These are phyloP conservation scores for Diplodus puntazzo DNA, from an alignment of 2,797 vertebrate species.

Conservation along the genomic window DNA sequence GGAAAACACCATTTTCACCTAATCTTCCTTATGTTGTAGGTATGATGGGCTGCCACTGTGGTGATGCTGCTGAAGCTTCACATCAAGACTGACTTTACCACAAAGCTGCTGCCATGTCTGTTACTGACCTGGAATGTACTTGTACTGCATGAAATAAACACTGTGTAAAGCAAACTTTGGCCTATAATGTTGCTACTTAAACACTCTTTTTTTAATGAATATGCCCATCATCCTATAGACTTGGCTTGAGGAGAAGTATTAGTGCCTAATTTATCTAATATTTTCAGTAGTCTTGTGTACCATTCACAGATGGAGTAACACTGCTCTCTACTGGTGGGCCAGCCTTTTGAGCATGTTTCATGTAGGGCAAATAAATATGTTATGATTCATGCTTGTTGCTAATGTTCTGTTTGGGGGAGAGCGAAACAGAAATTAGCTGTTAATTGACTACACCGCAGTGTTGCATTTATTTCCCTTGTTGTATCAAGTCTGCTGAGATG, in stretches of 20 bases:
- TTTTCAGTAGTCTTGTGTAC: conserved; percentile 1
- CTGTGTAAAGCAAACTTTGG: conserved; percentile 35
- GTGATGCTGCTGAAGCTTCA: conserved; percentile 57
- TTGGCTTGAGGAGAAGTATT: neutral
- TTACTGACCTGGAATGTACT: conserved; percentile 33
- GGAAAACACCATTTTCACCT: neutral
- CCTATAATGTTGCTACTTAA: conserved; percentile 15
- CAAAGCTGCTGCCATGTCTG: conserved; percentile 23
- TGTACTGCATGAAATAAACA: conserved; percentile 74
- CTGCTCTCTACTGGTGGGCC: conserved; percentile 59
- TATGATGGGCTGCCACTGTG: conserved; percentile 73
- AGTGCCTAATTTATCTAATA: neutral
- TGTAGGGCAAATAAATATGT: conserved; percentile 18
- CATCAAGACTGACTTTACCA: conserved; percentile 6
- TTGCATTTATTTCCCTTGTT: conserved; percentile 8
- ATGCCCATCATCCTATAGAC: neutral
- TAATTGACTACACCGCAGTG: neutral
- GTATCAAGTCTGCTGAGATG: conserved; percentile 19
- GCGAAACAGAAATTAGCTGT: conserved; percentile 12
- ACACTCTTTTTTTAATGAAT: too few species aligned
- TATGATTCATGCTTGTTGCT: neutral
- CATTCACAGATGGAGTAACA: conserved; percentile 37
- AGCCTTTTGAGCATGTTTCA: conserved; percentile 1
- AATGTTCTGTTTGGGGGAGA: neutral
- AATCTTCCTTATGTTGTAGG: conserved; percentile 57